Base-by-base conservation (phyloP, 2,888 invertebrate species). In the Cloeon dipterum region DNA sequence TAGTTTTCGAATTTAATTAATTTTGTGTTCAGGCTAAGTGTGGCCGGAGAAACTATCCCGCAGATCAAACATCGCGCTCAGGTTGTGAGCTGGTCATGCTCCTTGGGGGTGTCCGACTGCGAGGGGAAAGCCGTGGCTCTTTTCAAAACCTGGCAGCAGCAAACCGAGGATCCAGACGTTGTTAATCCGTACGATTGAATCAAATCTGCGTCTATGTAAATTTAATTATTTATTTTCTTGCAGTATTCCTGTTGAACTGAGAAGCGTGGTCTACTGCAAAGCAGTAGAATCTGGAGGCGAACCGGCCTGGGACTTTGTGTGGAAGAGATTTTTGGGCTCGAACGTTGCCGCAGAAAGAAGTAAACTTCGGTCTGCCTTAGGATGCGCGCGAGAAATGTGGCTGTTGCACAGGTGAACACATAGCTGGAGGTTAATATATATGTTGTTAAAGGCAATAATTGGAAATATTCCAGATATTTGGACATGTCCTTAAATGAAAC, bases 221-320 rank as follows among this genome's bases (percentile, higher is more conserved):
- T n/a, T n/a, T n/a, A n/a, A n/a, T n/a, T n/a, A n/a, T n/a, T n/a
- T n/a, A n/a, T n/a, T n/a, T n/a, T n/a, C 43, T 52, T 52, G 35
- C 44, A 70, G 70, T 34, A 64, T 77, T 38, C 61, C 67, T 26
- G 66, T 70, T 8, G 69, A 72, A 50, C 50, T 74, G 19, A 66
- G 69, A 34, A 67, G 68, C 18, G 70, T 78, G 1, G 79, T 89
- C 1, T 89, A 88, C 56, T 91, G 91, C 50, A 74, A 78, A 2
- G 88, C 82, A 0, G 71, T 93, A 5, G 66, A 72, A 39, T 68
- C 75, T 7, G 91, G 91, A 1, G 77, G 78, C 0, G 73, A 77
- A 44, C 62, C 66, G 1, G 86, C 88, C 50, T 93, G 91, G 91
- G 68, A 78, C 42, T 91, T 89, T 52, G 74, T 78, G 1, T 86